Evolutionary conservation across 2,797 vertebrate species (phyloP), one percentile per base, ranked within the genome.

Genomic region (Coccyzus lansbergi): DNA sequence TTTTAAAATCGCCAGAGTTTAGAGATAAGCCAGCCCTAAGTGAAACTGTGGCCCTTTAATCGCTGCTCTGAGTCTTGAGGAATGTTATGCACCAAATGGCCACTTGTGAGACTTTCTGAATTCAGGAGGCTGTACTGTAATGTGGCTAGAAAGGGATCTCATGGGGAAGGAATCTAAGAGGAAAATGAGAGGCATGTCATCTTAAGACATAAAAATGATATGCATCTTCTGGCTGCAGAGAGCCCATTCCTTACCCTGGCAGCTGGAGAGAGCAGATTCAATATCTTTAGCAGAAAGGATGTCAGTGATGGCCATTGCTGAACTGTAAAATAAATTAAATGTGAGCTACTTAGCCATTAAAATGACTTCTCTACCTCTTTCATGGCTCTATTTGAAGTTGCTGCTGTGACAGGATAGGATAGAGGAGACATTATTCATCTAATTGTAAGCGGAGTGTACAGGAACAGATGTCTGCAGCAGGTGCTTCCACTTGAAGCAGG

Each of bases 401-500:
- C 76, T 91, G 87, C 78, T 70, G 44, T 64, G 86, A 69, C 78
- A 90, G 42, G 71, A 28, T 89, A 40, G 60, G 85, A 88, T n/a
- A 90, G 81, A 75, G 60, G 71, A 84, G 53, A 67, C n/a, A 18
- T 83, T 78, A 80, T 94, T 92, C 86, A 63, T 96, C 83, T 68
- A 71, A 31, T 76, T 63, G 86, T 52, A 49, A 88, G 83, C 8
- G 11, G 70, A 38, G 75, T 12, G 5, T 4, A 2, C 26, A 77
- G 83, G 21, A 90, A 83, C 92, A 97, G 93, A 94, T 95, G 96
- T 94, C 97, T 93, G 91, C 85, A 93, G 95, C 97, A 97, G 95
- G 94, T 97, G 96, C 92, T 80, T 84, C 70, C 86, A 63, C 93
- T 84, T 77, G 70, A 38, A 90, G 62, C 81, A 42, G 93, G 87